phyloP scores from a whole-genome alignment of 2,113 vertebrate genomes.

The Eonycteris spelaea region DNA sequence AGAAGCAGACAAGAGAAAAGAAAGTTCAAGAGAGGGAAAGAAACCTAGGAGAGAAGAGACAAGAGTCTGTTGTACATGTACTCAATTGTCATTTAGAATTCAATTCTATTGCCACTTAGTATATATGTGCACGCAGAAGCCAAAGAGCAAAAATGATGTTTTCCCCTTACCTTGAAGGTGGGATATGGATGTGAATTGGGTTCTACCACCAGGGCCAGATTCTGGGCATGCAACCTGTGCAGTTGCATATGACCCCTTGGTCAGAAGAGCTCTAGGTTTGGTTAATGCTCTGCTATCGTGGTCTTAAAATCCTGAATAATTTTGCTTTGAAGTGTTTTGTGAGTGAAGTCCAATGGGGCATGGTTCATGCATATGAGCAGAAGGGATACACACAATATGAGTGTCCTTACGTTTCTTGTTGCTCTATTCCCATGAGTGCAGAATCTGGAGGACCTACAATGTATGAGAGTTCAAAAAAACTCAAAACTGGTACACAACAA shows the following conservation, averaged over 20 bases:
- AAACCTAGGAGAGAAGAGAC: background rate
- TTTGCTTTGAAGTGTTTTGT: background rate
- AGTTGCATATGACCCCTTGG: background rate
- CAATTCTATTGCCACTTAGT: background rate
- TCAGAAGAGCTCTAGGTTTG: background rate
- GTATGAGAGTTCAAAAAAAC: background rate
- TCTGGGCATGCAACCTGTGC: background rate
- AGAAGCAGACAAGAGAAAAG: background rate
- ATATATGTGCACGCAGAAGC: background rate
- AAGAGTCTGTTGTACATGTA: background rate
- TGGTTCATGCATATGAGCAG: background rate
- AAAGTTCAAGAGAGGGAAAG: background rate
- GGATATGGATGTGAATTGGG: background rate
- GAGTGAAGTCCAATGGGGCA: background rate
- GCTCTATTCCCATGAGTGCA: background rate
- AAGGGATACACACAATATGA: accelerated
- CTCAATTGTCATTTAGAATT: accelerated
- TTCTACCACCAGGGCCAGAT: background rate
- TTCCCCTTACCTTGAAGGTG: too few relatives aligned
- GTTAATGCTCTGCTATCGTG: background rate
- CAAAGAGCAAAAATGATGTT: background rate
- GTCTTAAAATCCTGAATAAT: background rate
- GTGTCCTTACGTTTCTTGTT: background rate
- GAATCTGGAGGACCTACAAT: background rate
- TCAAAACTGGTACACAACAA: background rate